These are phyloP conservation scores for Apodemus speciosus DNA, from an alignment of 2,113 vertebrate genomes.

Conservation along the genomic window DNA sequence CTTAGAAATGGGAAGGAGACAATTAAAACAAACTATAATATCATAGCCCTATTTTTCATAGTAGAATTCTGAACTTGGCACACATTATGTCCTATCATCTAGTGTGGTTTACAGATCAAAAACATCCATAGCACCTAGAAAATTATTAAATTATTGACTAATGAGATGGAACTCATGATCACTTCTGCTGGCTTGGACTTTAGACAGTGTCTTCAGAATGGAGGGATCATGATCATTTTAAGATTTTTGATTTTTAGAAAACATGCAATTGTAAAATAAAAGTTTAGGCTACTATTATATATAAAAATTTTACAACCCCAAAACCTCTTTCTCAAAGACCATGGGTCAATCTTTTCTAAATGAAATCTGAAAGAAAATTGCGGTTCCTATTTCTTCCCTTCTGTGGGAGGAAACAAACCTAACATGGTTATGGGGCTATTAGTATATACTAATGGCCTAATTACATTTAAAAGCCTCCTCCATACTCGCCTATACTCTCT, in stretches of 20 bases:
- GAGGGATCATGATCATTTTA: not conserved
- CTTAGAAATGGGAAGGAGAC: not conserved
- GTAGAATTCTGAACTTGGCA: not conserved
- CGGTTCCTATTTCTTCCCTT: not conserved
- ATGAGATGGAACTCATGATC: not conserved
- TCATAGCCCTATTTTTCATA: slow-evolving; percentile 11
- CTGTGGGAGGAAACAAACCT: not conserved
- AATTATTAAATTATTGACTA: not conserved
- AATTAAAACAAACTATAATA: slow-evolving; percentile 40
- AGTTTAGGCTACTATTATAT: not conserved
- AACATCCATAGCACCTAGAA: not conserved
- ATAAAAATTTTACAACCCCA: not conserved
- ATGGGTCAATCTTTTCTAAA: not conserved
- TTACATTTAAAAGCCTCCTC: not conserved
- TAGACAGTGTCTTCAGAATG: not conserved
- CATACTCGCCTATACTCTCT: not conserved
- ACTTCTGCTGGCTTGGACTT: not conserved
- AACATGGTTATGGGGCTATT: not conserved
- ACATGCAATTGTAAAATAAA: not conserved
- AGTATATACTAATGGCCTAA: not conserved
- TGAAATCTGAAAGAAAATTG: not conserved
- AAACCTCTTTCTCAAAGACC: not conserved
- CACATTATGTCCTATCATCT: not conserved
- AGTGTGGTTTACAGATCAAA: not conserved
- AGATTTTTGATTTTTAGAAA: not conserved